A percentile compares a stretch with the other conserved stretches of the same genome.
These are phyloP conservation scores for Epirrhoe tristata DNA, from an alignment of 2,888 invertebrate species.

Conservation along the genomic window DNA sequence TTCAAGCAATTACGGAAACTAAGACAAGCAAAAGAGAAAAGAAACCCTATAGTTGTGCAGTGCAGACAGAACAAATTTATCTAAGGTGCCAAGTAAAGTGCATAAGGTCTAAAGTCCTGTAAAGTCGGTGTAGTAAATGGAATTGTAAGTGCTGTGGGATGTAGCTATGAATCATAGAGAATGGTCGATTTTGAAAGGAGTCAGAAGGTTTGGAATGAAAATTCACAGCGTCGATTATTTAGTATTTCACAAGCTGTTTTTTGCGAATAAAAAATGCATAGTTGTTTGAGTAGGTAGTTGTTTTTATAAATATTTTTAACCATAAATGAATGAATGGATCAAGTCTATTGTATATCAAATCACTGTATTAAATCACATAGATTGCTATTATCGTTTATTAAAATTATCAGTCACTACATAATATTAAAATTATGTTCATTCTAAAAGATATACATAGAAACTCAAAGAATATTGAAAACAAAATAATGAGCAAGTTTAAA, in stretches of 20 bases:
- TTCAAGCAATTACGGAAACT: slow-evolving; percentile 33
- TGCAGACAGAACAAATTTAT: slow-evolving; percentile 28
- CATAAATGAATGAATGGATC: too few species aligned
- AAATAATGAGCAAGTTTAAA: not conserved
- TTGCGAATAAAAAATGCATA: not conserved
- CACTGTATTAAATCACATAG: too few species aligned
- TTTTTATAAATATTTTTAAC: too few species aligned
- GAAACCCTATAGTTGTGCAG: slow-evolving; percentile 19
- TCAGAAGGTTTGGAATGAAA: slow-evolving; percentile 28
- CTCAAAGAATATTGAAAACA: too few species aligned
- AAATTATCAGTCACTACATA: too few species aligned
- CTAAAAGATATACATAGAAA: too few species aligned
- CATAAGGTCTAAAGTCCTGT: slow-evolving; percentile 32
- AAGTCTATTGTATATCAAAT: too few species aligned
- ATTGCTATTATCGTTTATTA: too few species aligned
- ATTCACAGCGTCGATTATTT: slow-evolving; percentile 3
- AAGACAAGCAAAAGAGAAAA: slow-evolving; percentile 33
- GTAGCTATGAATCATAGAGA: slow-evolving; percentile 43
- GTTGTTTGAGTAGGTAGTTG: too few species aligned
- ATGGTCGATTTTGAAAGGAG: slow-evolving; percentile 35
- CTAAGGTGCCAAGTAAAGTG: slow-evolving; percentile 21
- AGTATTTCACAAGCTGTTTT: not conserved
- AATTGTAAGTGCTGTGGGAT: slow-evolving; percentile 38
- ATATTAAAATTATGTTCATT: too few species aligned
- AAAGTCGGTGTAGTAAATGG: slow-evolving; percentile 35